Base-by-base conservation (phyloP, 2,888 invertebrate genomes). In the Choreutis nemorana region DNA sequence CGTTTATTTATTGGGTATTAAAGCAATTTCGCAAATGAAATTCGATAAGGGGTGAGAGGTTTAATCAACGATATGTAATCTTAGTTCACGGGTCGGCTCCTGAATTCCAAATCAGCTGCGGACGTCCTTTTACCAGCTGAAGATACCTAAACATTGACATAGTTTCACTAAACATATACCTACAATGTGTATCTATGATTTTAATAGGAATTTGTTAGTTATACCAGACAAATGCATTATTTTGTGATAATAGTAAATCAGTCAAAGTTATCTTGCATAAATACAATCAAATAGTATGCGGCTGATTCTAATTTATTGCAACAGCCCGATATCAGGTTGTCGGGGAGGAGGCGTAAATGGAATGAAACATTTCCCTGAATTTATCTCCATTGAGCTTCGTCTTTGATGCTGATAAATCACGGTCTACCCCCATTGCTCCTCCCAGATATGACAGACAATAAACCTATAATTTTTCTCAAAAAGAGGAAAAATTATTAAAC, bases 341-440 rank as follows among this genome's bases (percentile, higher is more conserved):
- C 34, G 33, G 32, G 39, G 39, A 15, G n/a, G 23, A n/a, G 20
- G 32, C 41, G 37, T 38, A 44, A 55, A 50, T 51, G 40, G 48
- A 50, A 47, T 61, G 59, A 64, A 51, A 52, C 48, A 61, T 64
- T 45, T 36, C 41, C 42, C 14, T 28, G 45, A 50, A 68, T 68
- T 56, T 42, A 56, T 68, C 64, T 62, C 50, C 50, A 63, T 65
- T 59, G 48, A 44, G 45, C 32, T 41, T 48, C 45, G 54, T 51
- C 46, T 48, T 49, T 58, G 52, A 57, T 57, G 47, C 51, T 54
- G 56, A 61, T 59, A 54, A 61, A 63, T 59, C 52, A 55, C 51
- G 47, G 44, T 44, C 37, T 33, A 32, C 34, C 35, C 32, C 36
- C 40, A 39, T 41, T 38, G 39, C 38, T 36, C 34, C 34, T 37